Evolutionary conservation across 2,888 invertebrate species (phyloP), one percentile per base, ranked within the genome.

Genomic region (Drosophila maculinotata): DNA sequence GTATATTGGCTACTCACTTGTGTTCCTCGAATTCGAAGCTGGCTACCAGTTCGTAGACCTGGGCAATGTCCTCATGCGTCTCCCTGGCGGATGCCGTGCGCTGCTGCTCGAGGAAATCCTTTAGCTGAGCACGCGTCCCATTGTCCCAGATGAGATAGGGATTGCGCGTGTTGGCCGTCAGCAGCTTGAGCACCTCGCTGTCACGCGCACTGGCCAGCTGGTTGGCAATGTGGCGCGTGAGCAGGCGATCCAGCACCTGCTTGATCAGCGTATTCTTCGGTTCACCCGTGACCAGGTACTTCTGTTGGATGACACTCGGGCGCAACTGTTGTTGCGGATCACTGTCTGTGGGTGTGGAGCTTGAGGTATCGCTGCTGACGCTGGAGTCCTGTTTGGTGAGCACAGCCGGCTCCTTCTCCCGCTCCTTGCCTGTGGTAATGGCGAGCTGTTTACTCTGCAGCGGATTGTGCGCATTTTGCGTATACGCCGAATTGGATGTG

Each of bases 131-230:
- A 73, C 99, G 93, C 0, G 99, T 99, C 6, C 96, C 96, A 92
- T 99, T 99, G 92, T 99, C 97, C 99, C 99, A 99, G 38, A 99
- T 95, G 23, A 99, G 93, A 92, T 99, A 98, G 0, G 99, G 99
- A 87, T 96, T 98, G 73, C 97, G 96, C 89, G 97, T 96, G 92
- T 99, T 99, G 33, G 98, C 97, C 81, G 97, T 99, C n/a, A 99
- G 92, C 10, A 95, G 94, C 92, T 99, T 99, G 54, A 99, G 92
- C 49, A 91, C 96, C 93, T 97, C 96, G 90, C 96, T 95, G 2
- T 96, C 95, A 52, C 95, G 93, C 8, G 94, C 93, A 42, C 94
- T 93, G 5, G 94, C 92, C 51, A 99, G 93, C 87, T 96, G 95
- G 63, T 95, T 94, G 26, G 97, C 95, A 62, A 99, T 92, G 89